Conservation (phyloP, 2,888 invertebrate species). For the Acrobasis suavella region DNA sequence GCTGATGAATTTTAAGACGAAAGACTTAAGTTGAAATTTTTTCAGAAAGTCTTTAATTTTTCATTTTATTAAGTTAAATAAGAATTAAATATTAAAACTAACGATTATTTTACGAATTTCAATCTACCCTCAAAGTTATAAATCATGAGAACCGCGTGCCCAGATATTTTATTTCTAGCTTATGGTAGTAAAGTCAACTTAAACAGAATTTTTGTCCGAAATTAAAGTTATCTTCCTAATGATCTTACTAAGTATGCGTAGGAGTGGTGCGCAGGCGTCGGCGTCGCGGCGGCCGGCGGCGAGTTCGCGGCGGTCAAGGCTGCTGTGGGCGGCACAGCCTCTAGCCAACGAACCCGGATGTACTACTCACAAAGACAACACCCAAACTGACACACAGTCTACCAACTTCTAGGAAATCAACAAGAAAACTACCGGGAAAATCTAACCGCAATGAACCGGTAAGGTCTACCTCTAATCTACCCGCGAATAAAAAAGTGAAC, state of each 20-base stretch:
- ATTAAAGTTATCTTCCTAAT: not conserved
- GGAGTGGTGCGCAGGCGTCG: constrained; percentile 11
- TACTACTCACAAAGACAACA: constrained; percentile 29
- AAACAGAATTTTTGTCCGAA: not conserved
- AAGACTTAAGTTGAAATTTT: not conserved
- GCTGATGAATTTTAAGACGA: constrained; percentile 5
- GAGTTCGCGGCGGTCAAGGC: constrained; percentile 76
- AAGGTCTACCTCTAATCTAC: not conserved
- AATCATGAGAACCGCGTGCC: not conserved
- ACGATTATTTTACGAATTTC: not conserved
- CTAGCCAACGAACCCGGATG: constrained; percentile 75
- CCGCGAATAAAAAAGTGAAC: constrained; percentile 38
- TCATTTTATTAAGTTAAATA: not conserved
- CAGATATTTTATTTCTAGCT: not conserved
- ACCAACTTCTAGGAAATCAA: constrained; percentile 5
- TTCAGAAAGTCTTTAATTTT: not conserved
- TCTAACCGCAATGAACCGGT: constrained; percentile 8
- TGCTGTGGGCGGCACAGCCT: constrained; percentile 61
- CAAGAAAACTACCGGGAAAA: constrained; percentile 11
- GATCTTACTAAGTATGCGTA: constrained; percentile 4
- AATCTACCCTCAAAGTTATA: not conserved
- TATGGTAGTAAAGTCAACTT: not conserved
- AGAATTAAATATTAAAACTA: not conserved
- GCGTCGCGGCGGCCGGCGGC: constrained; percentile 25
- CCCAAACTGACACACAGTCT: not conserved